phyloP scores from a whole-genome alignment of 2,797 vertebrate genomes.

The Paguma larvata region DNA sequence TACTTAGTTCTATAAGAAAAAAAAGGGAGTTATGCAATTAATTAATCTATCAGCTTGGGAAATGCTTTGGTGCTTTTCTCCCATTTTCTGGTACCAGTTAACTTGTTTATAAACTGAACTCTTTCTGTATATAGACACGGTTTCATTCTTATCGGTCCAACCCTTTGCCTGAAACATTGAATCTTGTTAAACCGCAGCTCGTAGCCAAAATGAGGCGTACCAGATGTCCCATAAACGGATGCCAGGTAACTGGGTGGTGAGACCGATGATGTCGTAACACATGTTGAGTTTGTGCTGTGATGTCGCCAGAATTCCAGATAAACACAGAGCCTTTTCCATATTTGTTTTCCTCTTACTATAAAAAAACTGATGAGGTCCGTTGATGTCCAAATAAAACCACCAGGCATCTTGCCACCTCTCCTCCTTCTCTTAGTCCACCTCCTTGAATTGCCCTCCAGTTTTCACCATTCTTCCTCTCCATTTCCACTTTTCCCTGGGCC shows the following conservation, averaged over 20 bases:
- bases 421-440: constrained; percentile 54
- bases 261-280: constrained; percentile 84
- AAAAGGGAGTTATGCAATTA: constrained; percentile 93
- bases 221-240: constrained; percentile 83
- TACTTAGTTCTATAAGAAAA: constrained; percentile 90
- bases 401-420: not conserved
- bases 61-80: constrained; percentile 91
- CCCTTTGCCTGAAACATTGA: constrained; percentile 84
- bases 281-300: constrained; percentile 80
- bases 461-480: not conserved
- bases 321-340: constrained; percentile 80
- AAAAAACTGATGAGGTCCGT: constrained; percentile 65
- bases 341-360: constrained; percentile 17
- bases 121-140: constrained; percentile 90
- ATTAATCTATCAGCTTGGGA: constrained; percentile 91
- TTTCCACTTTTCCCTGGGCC: constrained; percentile 56
- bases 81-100: constrained; percentile 93
- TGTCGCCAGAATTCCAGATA: constrained; percentile 78
- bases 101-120: constrained; percentile 90
- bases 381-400: constrained; percentile 77
- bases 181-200: constrained; percentile 85
- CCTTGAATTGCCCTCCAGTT: not conserved
- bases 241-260: constrained; percentile 78
- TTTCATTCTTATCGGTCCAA: constrained; percentile 86
- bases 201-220: constrained; percentile 86